Evolutionary conservation across 2,113 vertebrate genomes (phyloP).

Genomic region (Zingel zingel): DNA sequence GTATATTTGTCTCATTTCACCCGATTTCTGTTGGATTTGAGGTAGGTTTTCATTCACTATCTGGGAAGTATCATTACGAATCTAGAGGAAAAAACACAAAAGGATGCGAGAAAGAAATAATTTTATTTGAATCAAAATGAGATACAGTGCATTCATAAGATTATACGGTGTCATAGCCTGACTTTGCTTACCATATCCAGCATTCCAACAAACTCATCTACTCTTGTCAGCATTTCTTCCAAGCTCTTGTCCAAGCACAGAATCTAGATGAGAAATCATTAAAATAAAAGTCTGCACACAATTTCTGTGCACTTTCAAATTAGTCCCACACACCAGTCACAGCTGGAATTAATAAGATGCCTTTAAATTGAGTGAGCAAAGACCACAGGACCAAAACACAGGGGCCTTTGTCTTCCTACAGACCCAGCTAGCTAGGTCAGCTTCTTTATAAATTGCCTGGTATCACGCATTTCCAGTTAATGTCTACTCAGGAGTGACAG

Average conservation of each 20-base stretch:
- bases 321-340: neutral
- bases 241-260: slow-evolving; percentile 89
- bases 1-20: slow-evolving; percentile 94
- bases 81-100: slow-evolving; percentile 76
- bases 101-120: neutral
- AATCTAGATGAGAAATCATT: slow-evolving; percentile 78
- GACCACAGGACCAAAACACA: slow-evolving; percentile 39
- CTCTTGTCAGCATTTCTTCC: slow-evolving; percentile 93
- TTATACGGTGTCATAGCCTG: neutral
- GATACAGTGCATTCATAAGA: neutral
- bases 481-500: slow-evolving; percentile 1
- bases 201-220: slow-evolving; percentile 98
- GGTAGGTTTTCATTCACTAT: slow-evolving; percentile 95
- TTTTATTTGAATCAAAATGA: neutral
- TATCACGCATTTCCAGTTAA: slow-evolving; percentile 66
- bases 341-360: neutral
- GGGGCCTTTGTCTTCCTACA: slow-evolving; percentile 49
- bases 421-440: neutral
- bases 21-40: slow-evolving; percentile 90
- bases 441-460: neutral
- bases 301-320: neutral
- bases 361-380: slow-evolving; percentile 12
- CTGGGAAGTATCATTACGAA: slow-evolving; percentile 92
- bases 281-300: neutral
- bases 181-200: slow-evolving; percentile 90